Evolutionary conservation across 2,888 invertebrate genomes (phyloP).

Genomic region (Muschampia plurimacula): DNA sequence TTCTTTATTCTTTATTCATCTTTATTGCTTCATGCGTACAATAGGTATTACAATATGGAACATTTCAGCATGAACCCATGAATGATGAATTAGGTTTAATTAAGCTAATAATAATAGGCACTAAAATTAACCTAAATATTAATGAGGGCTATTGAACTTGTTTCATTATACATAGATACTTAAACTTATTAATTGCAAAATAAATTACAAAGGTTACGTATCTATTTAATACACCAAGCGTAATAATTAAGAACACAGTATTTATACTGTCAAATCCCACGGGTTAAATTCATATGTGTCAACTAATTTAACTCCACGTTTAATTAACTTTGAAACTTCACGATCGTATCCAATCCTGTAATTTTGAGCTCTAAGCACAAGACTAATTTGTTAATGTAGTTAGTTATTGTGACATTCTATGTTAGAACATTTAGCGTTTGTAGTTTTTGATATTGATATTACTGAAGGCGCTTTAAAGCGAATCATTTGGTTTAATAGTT

Average conservation of each 20-base stretch:
- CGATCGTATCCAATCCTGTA: background rate
- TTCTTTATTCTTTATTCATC: too few species aligned
- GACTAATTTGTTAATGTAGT: slow-evolving; percentile 6
- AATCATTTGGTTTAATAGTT: background rate
- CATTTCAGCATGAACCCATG: too few species aligned
- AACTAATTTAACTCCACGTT: slow-evolving; percentile 17
- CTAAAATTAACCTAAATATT: background rate
- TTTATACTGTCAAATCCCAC: slow-evolving; percentile 15
- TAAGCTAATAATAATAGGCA: background rate
- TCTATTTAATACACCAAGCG: background rate
- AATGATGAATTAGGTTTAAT: background rate
- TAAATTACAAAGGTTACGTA: background rate
- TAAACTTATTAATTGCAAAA: too few species aligned
- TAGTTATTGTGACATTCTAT: background rate
- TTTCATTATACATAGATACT: too few species aligned
- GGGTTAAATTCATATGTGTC: slow-evolving; percentile 11
- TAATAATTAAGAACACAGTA: slow-evolving; percentile 4
- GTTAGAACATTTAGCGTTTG: background rate
- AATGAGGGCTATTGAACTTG: background rate
- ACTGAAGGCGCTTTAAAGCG: background rate
- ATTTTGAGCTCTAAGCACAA: slow-evolving; percentile 7
- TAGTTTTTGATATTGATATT: background rate
- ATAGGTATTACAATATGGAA: too few species aligned
- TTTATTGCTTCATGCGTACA: too few species aligned
- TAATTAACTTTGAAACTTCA: slow-evolving; percentile 18